Evolutionary conservation across 2,888 invertebrate genomes (phyloP).

Genomic region (Metallyticus violacea): DNA sequence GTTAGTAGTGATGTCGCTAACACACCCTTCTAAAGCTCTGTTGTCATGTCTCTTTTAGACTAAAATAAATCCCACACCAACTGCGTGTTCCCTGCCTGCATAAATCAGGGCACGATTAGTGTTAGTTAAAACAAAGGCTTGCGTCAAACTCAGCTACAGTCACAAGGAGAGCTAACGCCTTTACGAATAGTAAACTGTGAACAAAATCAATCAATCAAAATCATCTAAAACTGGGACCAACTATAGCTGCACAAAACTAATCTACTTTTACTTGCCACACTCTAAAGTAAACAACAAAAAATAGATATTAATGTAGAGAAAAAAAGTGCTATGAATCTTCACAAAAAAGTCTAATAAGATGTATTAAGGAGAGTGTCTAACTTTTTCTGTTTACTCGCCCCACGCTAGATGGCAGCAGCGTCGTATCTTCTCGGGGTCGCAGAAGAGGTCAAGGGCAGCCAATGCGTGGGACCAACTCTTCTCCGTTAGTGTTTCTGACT

Average conservation of each 20-base stretch:
- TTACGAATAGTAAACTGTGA: too few relatives aligned
- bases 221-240: background rate
- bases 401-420: slow-evolving; percentile 32
- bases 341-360: slow-evolving; percentile 32
- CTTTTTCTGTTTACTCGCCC: slow-evolving; percentile 34
- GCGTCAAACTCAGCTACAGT: background rate
- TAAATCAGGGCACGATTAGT: background rate
- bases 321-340: slow-evolving; percentile 28
- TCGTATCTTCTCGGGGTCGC: slow-evolving; percentile 24
- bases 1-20: background rate
- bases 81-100: background rate
- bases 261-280: slow-evolving; percentile 26
- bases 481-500: background rate
- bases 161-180: background rate
- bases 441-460: slow-evolving; percentile 22
- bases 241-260: slow-evolving; percentile 22
- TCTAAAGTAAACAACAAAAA: slow-evolving; percentile 21
- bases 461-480: background rate
- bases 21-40: background rate
- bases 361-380: slow-evolving; percentile 28
- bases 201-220: too few relatives aligned
- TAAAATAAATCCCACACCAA: too few relatives aligned
- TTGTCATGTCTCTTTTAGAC: too few relatives aligned
- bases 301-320: slow-evolving; percentile 23
- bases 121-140: background rate